Percentiles rank a stretch among this genome's conserved stretches.
Conservation (phyloP, 1,140 invertebrate genomes). For the Diachasma alloeum region DNA sequence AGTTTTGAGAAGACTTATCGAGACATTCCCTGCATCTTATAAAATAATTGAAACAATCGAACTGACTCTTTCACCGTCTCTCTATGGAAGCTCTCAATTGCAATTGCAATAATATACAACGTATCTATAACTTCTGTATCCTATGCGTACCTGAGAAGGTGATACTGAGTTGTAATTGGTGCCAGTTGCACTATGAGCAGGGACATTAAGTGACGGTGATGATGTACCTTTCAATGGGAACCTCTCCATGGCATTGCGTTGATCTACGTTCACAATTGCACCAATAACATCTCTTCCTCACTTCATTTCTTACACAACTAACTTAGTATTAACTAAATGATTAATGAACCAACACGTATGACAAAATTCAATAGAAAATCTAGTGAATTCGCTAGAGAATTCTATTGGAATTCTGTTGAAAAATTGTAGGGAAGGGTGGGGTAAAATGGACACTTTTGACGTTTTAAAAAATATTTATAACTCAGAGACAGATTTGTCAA, state of each 20-base stretch:
- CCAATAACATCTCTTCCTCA: constrained; percentile 22
- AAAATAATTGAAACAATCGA: not conserved
- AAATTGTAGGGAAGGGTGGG: no score
- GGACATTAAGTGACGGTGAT: constrained; percentile 50
- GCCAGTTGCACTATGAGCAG: constrained; percentile 52
- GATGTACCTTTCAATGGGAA: constrained; percentile 63
- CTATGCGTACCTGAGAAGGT: constrained; percentile 58
- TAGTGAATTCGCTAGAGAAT: no score
- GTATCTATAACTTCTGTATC: constrained; percentile 23
- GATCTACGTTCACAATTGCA: constrained; percentile 43
- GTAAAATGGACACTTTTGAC: no score
- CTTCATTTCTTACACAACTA: not conserved
- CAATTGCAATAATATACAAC: constrained; percentile 21
- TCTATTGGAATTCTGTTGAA: no score
- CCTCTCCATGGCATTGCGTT: constrained; percentile 61
- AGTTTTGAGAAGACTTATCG: no score
- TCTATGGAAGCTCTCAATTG: not conserved
- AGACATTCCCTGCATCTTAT: no score
- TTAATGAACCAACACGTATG: not conserved
- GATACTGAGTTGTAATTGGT: constrained; percentile 59
- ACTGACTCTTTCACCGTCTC: not conserved
- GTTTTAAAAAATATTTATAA: no score
- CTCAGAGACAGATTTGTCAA: no score
- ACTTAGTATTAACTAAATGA: not conserved
- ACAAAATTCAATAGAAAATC: no score